Base-by-base conservation (phyloP, 1,140 invertebrate species). In the Camponotus vicinus region DNA sequence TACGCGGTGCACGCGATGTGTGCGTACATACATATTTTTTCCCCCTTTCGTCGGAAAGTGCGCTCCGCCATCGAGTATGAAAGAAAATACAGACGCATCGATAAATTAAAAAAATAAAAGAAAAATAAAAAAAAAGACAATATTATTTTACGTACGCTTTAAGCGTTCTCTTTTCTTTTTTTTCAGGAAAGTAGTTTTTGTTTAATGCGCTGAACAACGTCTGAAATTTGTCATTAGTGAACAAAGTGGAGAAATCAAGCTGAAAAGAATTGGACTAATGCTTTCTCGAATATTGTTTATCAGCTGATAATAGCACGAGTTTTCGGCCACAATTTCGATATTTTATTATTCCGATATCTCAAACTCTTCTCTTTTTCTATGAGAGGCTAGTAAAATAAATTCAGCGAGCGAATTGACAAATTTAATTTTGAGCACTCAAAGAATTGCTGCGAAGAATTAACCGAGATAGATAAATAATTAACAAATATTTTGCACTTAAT, bases 311-410 rank as follows among this genome's bases (percentile, higher is more conserved):
- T 27, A 27, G 1, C 1, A 27, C 27, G 1, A 27, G 27, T 27
- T 27, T 27, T 27, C 27, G 27, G 21, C 21, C 21, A 21, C 21
- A 21, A 21, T 21, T 21, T 21, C 21, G 21, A 21, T 21, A 27
- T 27, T 27, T 79, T n/a, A 69, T 55, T 59, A 52, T 79, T 79
- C 21, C 40, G n/a, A 63, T 45, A 69, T 27, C 27, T 80, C 55
- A 37, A 66, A 40, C 13, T 13, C 8, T 40, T 52, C 4, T 27
- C 18, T 18, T 21, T 37, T 9, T n/a, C 8, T 27, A 40, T 6
- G 3, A 40, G 6, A 40, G 6, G 37, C 3, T 40, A 4, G 6
- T 40, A 40, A 40, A 40, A 40, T 40, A 11, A 55, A 32, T 42
- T 42, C 8, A 21, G 21, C 21, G 5, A 7, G 15, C 5, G 1